Conservation (phyloP, 37 sponge, comb jelly and placozoan species). For the Dysidea cf. avara region DNA sequence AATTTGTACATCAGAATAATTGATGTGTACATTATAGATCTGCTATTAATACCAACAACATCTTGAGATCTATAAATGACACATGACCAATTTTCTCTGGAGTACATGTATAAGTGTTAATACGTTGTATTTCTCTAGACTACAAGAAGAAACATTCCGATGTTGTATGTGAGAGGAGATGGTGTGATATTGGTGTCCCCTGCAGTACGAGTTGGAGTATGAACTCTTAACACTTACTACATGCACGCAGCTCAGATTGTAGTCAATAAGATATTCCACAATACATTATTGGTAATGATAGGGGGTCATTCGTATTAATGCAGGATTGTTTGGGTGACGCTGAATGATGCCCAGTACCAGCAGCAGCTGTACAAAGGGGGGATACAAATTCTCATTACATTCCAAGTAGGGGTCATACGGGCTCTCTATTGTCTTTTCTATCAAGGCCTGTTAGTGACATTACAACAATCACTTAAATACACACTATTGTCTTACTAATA, state of each 20-base stretch:
- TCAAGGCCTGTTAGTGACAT: slow-evolving; percentile 19
- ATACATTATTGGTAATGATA: slow-evolving; percentile 7
- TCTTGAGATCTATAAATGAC: too few relatives aligned
- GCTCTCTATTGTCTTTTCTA: slow-evolving; percentile 5
- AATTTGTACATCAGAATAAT: too few relatives aligned
- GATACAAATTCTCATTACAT: background rate
- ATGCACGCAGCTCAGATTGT: background rate
- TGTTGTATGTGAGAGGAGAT: slow-evolving; percentile 98
- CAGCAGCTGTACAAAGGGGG: slow-evolving; percentile 14
- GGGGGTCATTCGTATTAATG: slow-evolving; percentile 22
- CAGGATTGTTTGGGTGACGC: slow-evolving; percentile 31
- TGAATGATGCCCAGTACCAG: slow-evolving; percentile 22
- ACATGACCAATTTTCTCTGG: too few relatives aligned
- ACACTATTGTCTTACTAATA: too few relatives aligned
- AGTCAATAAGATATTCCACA: too few relatives aligned
- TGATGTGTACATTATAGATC: too few relatives aligned
- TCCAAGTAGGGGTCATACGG: slow-evolving; percentile 36
- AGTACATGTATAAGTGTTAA: too few relatives aligned
- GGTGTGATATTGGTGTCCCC: slow-evolving; percentile 98
- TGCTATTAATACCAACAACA: too few relatives aligned
- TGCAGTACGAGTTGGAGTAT: slow-evolving; percentile 69
- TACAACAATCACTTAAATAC: too few relatives aligned
- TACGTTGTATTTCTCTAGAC: slow-evolving; percentile 58
- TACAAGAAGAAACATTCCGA: slow-evolving; percentile 84
- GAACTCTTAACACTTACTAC: background rate